Evolutionary conservation across 2,113 vertebrate genomes (phyloP).

Genomic region (Ranitomeya variabilis): DNA sequence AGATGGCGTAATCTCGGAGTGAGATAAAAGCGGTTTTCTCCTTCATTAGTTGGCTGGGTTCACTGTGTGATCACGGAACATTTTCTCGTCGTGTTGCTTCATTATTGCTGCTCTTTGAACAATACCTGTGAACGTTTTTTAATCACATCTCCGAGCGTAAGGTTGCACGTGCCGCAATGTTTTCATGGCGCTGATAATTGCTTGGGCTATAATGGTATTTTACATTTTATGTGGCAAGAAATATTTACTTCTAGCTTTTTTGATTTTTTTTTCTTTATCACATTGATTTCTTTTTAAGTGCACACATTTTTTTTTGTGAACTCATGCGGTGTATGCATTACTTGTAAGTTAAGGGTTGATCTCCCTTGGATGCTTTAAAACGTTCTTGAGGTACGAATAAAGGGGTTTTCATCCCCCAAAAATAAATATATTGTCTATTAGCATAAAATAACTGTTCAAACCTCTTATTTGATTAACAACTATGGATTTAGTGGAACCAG

Average conservation of each 20-base stretch:
- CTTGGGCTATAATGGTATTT: background rate
- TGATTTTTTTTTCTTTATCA: background rate
- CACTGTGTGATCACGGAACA: background rate
- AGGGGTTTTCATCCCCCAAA: no score
- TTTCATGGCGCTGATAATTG: conserved; percentile 13
- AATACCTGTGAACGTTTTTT: conserved; percentile 37
- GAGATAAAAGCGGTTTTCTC: conserved; percentile 40
- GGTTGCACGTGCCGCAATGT: background rate
- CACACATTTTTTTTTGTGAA: no score
- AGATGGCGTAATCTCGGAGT: conserved; percentile 59
- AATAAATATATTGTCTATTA: no score
- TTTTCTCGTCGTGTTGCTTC: conserved; percentile 8
- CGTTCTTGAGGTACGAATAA: no score
- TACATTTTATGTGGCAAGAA: background rate
- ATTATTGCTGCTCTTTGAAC: conserved; percentile 28
- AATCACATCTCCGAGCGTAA: background rate
- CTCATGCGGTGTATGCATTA: no score
- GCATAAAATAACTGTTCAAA: no score
- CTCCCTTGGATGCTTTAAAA: background rate
- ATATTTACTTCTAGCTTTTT: background rate
- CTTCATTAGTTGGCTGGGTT: conserved; percentile 61
- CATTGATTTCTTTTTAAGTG: background rate
- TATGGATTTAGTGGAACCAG: no score
- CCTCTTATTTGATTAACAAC: no score
- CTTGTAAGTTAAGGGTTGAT: background rate